Conservation (phyloP, 2,797 vertebrate genomes). For the Erpetoichthys calabaricus region DNA sequence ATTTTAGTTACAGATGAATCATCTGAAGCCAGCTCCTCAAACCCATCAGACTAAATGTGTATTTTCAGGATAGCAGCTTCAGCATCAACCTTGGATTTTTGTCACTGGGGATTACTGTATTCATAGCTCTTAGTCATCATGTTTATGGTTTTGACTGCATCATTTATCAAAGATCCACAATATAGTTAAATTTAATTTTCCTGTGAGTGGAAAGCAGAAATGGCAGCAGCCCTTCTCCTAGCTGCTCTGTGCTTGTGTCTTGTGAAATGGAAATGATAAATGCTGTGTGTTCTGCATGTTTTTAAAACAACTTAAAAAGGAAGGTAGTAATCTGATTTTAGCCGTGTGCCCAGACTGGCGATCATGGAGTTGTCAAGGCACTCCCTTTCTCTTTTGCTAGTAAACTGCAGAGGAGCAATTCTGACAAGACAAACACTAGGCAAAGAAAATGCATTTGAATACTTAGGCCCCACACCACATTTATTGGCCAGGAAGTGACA, state of each 20-base stretch:
- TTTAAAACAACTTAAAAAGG: constrained; percentile 63
- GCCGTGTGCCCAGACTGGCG: constrained; percentile 1
- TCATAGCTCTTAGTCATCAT: constrained; percentile 44
- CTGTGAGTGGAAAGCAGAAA: constrained; percentile 38
- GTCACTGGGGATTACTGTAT: constrained; percentile 32
- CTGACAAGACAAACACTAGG: constrained; percentile 6
- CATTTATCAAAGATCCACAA: constrained; percentile 47
- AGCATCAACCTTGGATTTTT: constrained; percentile 6
- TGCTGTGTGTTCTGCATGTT: constrained; percentile 48
- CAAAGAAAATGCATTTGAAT: no score
- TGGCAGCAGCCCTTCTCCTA: constrained; percentile 33
- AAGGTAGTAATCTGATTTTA: constrained; percentile 59
- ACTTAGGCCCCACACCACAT: no score
- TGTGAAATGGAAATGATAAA: constrained; percentile 61
- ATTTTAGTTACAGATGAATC: no score
- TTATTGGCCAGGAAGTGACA: constrained; percentile 23
- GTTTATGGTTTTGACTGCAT: constrained; percentile 35
- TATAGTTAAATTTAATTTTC: constrained; percentile 52
- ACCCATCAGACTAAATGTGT: no score
- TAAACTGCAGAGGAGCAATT: constrained; percentile 28
- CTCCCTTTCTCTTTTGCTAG: constrained; percentile 21
- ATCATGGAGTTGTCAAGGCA: constrained; percentile 26
- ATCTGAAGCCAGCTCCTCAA: no score
- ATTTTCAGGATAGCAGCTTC: no score
- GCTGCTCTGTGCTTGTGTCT: constrained; percentile 44